These are phyloP conservation scores for Scaptomyza graminum DNA, from an alignment of 1,140 invertebrate genomes.

Conservation along the genomic window DNA sequence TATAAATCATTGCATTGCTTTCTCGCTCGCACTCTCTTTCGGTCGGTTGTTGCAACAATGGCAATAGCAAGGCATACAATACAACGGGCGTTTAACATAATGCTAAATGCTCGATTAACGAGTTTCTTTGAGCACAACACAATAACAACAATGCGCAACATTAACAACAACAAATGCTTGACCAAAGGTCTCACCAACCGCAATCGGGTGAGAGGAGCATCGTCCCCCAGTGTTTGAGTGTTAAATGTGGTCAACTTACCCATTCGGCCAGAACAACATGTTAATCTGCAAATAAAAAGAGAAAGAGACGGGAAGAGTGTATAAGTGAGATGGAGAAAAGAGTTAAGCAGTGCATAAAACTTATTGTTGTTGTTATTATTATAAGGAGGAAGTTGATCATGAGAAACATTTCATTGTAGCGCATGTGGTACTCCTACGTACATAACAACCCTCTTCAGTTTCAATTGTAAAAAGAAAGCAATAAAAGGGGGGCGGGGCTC, in stretches of 20 bases:
- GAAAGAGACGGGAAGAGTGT: constrained; percentile 2
- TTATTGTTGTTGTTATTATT: not conserved
- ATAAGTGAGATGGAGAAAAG: not conserved
- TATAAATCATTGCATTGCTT: constrained; percentile 17
- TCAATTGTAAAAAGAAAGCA: constrained; percentile 48
- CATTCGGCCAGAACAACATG: constrained; percentile 46
- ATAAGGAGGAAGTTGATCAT: constrained; percentile 3
- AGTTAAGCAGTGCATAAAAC: not conserved
- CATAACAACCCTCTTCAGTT: not conserved
- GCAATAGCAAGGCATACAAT: constrained; percentile 15
- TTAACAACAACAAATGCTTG: constrained; percentile 11
- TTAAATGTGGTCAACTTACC: constrained; percentile 47
- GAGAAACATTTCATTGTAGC: not conserved
- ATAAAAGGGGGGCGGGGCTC: constrained; percentile 34
- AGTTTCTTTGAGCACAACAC: constrained; percentile 19
- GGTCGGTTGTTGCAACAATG: not conserved
- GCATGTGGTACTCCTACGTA: too few species aligned
- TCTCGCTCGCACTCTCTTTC: not conserved
- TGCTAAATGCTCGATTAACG: constrained; percentile 55
- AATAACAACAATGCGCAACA: constrained; percentile 20
- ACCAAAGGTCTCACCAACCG: not conserved
- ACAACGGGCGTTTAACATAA: constrained; percentile 43
- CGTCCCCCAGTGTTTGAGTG: not conserved
- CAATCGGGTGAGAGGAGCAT: not conserved
- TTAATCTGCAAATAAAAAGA: constrained; percentile 51